Evolutionary conservation across 2,113 vertebrate species (phyloP).

Genomic region (Ophthalmolycus amberensis): DNA sequence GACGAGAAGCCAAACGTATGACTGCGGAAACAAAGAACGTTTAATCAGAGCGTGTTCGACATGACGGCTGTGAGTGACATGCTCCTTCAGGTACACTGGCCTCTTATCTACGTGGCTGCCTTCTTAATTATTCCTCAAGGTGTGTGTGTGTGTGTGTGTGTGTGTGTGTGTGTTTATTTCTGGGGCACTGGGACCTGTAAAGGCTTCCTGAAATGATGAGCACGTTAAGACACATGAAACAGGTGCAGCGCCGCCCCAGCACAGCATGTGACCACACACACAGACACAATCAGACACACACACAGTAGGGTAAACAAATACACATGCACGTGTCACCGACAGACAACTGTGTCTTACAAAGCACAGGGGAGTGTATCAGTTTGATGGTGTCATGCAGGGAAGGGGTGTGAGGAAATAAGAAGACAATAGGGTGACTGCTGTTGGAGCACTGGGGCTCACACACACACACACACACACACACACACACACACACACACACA

Average conservation of each 20-base stretch:
- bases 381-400: conserved; percentile 54
- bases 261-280: conserved; percentile 60
- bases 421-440: conserved; percentile 51
- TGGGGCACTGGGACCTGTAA: conserved; percentile 42
- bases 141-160: conserved; percentile 27
- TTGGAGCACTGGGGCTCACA: not conserved
- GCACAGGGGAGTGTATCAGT: conserved; percentile 46
- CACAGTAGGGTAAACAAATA: conserved; percentile 32
- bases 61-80: conserved; percentile 62
- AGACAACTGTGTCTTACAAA: conserved; percentile 56
- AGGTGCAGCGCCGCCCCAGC: conserved; percentile 61
- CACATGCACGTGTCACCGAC: conserved; percentile 46
- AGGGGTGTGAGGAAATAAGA: conserved; percentile 47
- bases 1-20: conserved; percentile 35
- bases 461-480: conserved; percentile 12
- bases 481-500: not conserved
- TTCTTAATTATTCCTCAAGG: conserved; percentile 82
- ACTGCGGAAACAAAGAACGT: conserved; percentile 53
- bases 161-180: conserved; percentile 54
- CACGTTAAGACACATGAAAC: conserved; percentile 67
- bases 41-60: conserved; percentile 67
- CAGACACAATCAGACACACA: conserved; percentile 7
- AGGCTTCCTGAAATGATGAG: conserved; percentile 65
- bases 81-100: conserved; percentile 64
- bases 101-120: conserved; percentile 66